These are phyloP conservation scores for Hydrocynus forskahlii DNA, from an alignment of 2,797 vertebrate genomes.

Conservation along the genomic window DNA sequence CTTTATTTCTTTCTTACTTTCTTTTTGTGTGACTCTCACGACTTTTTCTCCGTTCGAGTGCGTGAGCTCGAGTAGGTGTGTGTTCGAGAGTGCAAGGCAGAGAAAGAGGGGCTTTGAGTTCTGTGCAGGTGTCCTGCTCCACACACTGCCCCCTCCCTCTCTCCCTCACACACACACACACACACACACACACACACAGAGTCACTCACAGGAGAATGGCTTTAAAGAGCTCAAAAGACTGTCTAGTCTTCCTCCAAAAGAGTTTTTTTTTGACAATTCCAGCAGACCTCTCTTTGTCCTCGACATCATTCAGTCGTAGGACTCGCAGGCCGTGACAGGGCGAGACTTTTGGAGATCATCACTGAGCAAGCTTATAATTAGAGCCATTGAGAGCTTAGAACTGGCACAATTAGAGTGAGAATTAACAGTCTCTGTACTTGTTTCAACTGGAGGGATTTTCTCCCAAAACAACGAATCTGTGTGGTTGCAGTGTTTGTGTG, in stretches of 20 bases:
- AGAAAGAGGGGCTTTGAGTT: constrained; percentile 42
- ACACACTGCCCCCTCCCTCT: constrained; percentile 50
- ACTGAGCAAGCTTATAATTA: constrained; percentile 86
- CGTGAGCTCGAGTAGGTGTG: constrained; percentile 29
- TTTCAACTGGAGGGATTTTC: constrained; percentile 63
- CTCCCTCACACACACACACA: constrained; percentile 11
- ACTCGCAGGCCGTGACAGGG: constrained; percentile 82
- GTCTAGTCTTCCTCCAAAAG: constrained; percentile 59
- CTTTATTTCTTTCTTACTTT: neutral
- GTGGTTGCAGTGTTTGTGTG: neutral
- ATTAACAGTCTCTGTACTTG: constrained; percentile 84
- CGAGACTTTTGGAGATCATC: constrained; percentile 77
- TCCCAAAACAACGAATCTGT: constrained; percentile 45
- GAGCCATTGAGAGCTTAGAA: constrained; percentile 88
- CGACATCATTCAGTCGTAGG: constrained; percentile 73
- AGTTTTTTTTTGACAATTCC: constrained; percentile 42
- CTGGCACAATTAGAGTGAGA: constrained; percentile 89
- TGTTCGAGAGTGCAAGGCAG: constrained; percentile 53
- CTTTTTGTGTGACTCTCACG: neutral
- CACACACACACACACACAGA: constrained; percentile 20
- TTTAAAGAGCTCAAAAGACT: constrained; percentile 68
- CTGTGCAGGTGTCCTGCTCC: constrained; percentile 71
- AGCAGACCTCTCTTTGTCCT: constrained; percentile 36
- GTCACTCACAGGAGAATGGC: constrained; percentile 5
- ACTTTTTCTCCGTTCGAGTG: neutral